Percentiles rank a stretch among this genome's conserved stretches.
These are phyloP conservation scores for Tricholaema leucomelas DNA, from an alignment of 2,113 vertebrate genomes.

Conservation along the genomic window DNA sequence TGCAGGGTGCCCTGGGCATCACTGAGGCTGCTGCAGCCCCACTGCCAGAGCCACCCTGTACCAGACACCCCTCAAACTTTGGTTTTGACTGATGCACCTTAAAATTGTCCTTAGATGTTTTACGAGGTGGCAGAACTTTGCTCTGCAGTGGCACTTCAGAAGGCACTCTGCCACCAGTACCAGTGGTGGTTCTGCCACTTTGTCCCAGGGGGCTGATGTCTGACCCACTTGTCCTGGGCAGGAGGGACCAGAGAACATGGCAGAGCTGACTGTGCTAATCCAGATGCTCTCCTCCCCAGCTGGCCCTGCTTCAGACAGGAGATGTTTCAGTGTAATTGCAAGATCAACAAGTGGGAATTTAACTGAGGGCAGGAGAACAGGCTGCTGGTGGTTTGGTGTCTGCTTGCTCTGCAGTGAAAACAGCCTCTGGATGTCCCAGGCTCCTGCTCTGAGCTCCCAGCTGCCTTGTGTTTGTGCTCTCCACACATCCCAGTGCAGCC, in stretches of 20 bases:
- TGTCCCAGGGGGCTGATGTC: rapidly evolving
- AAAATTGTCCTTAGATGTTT: neutral
- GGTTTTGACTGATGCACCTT: neutral
- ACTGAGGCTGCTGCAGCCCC: neutral
- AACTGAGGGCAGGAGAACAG: neutral
- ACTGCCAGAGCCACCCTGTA: neutral
- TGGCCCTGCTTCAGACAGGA: neutral
- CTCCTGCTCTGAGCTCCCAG: neutral
- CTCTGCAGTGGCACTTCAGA: neutral
- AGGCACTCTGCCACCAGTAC: no score
- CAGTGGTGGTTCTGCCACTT: neutral
- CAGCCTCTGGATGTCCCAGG: neutral
- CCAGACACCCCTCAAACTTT: rapidly evolving
- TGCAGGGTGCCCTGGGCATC: rapidly evolving
- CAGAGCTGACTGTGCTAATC: neutral
- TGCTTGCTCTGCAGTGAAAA: neutral
- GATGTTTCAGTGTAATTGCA: neutral
- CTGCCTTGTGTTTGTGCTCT: neutral
- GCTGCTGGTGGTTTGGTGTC: neutral
- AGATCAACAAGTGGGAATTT: neutral
- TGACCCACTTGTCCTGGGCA: neutral
- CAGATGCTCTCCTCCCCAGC: neutral
- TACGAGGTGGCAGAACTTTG: neutral
- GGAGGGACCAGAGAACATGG: rapidly evolving
- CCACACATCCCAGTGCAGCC: neutral